Evolutionary conservation across 2,888 invertebrate species (phyloP), one percentile per base, ranked within the genome.

Genomic region (Steromphala cineraria): DNA sequence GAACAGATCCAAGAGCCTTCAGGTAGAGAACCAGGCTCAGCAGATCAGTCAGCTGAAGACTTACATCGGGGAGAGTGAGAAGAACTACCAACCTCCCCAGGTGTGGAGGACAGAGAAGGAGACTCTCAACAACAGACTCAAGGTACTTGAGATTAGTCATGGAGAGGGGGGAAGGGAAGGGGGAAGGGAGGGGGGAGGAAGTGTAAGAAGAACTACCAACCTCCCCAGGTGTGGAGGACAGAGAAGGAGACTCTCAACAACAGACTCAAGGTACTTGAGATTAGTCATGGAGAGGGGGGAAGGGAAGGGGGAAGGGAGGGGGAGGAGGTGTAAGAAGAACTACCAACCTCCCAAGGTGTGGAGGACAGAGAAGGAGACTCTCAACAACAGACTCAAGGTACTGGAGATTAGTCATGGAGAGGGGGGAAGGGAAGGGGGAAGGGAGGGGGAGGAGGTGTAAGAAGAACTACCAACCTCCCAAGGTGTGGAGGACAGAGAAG

Each of bases 31-130:
- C 53, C 88, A 87, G 40, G 55, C 78, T 0, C 85, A 86, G 28
- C 87, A 90, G 80, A 83, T 91, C 13, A 62, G 46, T 21, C 87
- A 89, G 81, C 83, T 92, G 71, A 90, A 89, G 83, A 89, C 84
- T 8, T 92, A 91, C 80, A 89, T 92, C n/a, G 89, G 90, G 17
- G 89, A 92, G 55, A 83, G 89, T 28, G 91, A 92, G 53, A 85
- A 87, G 67, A 78, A 86, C 0, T 87, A 89, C n/a, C 86, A 86
- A 71, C 88, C 91, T 28, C 82, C 83, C 7, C 86, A 89, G 79
- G 84, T 89, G 28, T 88, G 87, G 85, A 88, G 83, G 40, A 87
- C 85, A 78, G 90, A 91, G 75, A 90, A 86, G 36, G 89, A 90
- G 46, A 86, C 89, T 7, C 71, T 91, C 52, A 78, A 85, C 62